Conservation (phyloP, 2,113 vertebrate species). For the Notarius quadriscutis region DNA sequence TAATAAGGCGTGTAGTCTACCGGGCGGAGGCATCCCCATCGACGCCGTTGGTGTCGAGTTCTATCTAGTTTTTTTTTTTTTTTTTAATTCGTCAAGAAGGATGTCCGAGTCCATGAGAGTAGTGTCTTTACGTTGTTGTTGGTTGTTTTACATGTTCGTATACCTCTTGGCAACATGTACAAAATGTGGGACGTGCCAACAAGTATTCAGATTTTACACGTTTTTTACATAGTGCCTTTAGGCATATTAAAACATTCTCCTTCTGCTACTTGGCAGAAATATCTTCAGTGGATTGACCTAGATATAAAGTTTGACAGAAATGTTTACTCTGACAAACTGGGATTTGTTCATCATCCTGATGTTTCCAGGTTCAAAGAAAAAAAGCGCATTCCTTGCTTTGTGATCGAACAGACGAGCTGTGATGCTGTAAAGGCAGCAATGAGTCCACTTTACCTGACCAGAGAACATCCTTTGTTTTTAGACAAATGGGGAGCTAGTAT, state of each 20-base stretch:
- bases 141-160: not conserved
- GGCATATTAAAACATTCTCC: not conserved
- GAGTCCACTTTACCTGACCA: not conserved
- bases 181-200: not conserved
- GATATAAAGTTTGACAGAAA: not conserved
- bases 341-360: not conserved
- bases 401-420: not conserved
- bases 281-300: not conserved
- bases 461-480: too few species aligned
- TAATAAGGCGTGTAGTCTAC: too few species aligned
- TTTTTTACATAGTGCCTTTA: not conserved
- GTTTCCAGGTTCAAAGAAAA: not conserved
- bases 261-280: not conserved
- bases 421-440: not conserved
- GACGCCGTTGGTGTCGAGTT: too few species aligned
- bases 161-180: not conserved
- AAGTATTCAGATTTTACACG: not conserved
- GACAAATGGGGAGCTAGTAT: too few species aligned
- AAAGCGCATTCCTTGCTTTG: not conserved
- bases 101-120: not conserved
- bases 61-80: too few species aligned
- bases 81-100: too few species aligned
- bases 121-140: not conserved
- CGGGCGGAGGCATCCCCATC: too few species aligned
- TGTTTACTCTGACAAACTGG: not conserved